Base-by-base conservation (phyloP, 2,113 vertebrate genomes). In the Tetraodon nigroviridis region DNA sequence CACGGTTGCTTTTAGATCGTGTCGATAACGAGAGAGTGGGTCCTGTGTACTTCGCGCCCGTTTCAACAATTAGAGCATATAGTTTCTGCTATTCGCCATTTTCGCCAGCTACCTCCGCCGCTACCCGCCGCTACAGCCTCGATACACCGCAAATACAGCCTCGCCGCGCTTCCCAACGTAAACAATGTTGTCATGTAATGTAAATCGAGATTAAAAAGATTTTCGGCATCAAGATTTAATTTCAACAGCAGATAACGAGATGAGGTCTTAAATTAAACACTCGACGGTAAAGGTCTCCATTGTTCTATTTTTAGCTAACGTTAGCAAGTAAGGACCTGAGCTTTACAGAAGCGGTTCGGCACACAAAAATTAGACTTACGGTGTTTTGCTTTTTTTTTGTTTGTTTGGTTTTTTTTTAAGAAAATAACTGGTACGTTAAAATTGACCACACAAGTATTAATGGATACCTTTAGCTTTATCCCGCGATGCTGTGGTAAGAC, bases 221-320 rank as follows among this genome's bases (percentile, higher is more conserved):
- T 37, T 11, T 12, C 32, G 32, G 32, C 3, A 37, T 11, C 32
- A 37, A 12, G 32, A 37, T 37, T 8, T 37, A 37, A 37, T 3
- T 11, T 37, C 32, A 11, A 11, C 32, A 37, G 8, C 32, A 46
- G n/a, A 2, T 17, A 46, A n/a, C 44, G n/a, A 46, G 15, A 46
- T 46, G 7, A 17, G n/a, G 2, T 7, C 12, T 11, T 8, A 37
- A 37, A 11, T 37, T 12, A 37, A 44, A 44, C 42, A 14, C 42
- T 44, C 22, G 51, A 49, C 21, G 14, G 15, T 6, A 16, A 17
- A 17, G 44, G 16, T 17, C 3, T 41, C 82, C 50, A 88, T 88
- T 88, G 87, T 88, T 83, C 87, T 73, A 70, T 76, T 80, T 74
- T 66, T 74, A 78, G 71, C 51, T 53, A 60, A 24, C 24, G 7